Evolutionary conservation across 2,888 invertebrate genomes (phyloP).

Genomic region (Corythucha ciliata): DNA sequence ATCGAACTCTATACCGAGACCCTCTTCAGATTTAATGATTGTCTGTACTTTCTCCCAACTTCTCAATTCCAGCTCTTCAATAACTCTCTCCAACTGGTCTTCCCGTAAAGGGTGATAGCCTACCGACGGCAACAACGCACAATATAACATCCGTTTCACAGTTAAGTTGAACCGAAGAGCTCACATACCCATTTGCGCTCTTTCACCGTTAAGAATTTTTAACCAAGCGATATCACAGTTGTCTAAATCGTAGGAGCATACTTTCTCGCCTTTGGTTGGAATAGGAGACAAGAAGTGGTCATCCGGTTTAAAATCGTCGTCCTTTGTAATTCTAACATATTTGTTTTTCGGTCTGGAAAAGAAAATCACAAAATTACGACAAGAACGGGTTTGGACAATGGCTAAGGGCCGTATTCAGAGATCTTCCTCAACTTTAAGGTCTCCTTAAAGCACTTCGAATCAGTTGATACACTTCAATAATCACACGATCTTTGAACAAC

Average conservation of each 20-base stretch:
- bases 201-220: slow-evolving; percentile 74
- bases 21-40: slow-evolving; percentile 82
- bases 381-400: background rate
- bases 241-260: slow-evolving; percentile 92
- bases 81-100: slow-evolving; percentile 79
- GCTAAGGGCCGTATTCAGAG: too few species aligned
- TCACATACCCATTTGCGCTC: slow-evolving; percentile 52
- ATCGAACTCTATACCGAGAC: slow-evolving; percentile 92
- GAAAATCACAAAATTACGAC: background rate
- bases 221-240: slow-evolving; percentile 88
- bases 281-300: slow-evolving; percentile 78
- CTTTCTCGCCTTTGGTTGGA: slow-evolving; percentile 79
- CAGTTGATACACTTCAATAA: too few species aligned
- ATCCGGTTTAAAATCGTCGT: slow-evolving; percentile 73
- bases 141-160: background rate
- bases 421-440: too few species aligned
- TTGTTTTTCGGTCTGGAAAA: slow-evolving; percentile 75
- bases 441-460: too few species aligned
- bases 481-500: too few species aligned
- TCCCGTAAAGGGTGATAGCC: slow-evolving; percentile 64
- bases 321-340: slow-evolving; percentile 81
- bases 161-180: background rate
- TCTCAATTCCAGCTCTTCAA: slow-evolving; percentile 85
- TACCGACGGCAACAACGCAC: slow-evolving; percentile 29
- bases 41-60: slow-evolving; percentile 91